Conservation (phyloP, 2,113 vertebrate species). For the Prolemur simus region DNA sequence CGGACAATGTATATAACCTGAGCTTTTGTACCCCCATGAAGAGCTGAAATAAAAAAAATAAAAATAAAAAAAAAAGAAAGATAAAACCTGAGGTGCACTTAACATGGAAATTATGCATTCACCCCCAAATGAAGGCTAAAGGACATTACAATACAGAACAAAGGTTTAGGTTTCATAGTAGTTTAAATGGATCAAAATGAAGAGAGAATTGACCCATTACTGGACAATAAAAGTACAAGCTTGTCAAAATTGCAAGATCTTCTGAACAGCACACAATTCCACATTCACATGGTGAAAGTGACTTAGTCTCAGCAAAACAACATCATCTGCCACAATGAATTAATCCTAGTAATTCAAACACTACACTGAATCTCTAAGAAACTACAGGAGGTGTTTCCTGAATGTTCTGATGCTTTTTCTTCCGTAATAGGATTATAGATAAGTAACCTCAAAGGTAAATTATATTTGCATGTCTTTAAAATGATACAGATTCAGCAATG, state of each 20-base stretch:
- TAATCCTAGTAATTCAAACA: background rate
- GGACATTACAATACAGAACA: background rate
- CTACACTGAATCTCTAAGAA: background rate
- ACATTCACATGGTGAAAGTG: background rate
- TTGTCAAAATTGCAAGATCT: background rate
- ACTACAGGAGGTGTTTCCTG: background rate
- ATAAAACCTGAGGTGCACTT: background rate
- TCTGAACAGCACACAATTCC: background rate
- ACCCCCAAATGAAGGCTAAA: background rate
- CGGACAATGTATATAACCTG: no score
- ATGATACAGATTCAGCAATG: background rate
- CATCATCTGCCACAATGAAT: background rate
- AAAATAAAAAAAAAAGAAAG: no score
- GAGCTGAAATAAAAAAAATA: no score
- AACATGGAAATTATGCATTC: background rate
- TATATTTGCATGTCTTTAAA: slow-evolving; percentile 5
- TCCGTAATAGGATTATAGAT: background rate
- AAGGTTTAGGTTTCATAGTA: background rate
- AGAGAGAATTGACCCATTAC: background rate
- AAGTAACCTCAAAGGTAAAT: background rate
- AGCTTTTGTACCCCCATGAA: no score
- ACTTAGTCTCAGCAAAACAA: background rate
- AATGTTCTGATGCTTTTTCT: background rate
- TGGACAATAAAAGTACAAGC: background rate
- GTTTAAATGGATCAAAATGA: background rate